Conservation (phyloP, 2,113 vertebrate genomes). For the Bettongia penicillata region DNA sequence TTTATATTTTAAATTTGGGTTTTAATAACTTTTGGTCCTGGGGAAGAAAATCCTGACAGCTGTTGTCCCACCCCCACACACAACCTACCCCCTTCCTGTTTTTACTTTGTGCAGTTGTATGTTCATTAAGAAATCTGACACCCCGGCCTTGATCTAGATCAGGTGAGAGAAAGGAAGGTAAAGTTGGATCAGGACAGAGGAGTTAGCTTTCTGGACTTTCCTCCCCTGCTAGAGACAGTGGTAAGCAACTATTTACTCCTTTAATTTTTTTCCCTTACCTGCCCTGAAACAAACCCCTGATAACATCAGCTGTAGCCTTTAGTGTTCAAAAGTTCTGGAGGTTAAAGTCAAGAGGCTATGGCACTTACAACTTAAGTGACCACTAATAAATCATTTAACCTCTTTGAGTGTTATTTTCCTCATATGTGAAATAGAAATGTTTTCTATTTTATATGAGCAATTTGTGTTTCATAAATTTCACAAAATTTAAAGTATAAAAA, state of each 20-base stretch:
- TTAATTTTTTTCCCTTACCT: conserved; percentile 6
- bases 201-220: conserved; percentile 12
- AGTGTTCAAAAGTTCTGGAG: neutral
- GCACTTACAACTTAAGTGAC: neutral
- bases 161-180: neutral
- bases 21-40: conserved; percentile 5
- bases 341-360: neutral
- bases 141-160: neutral
- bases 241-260: neutral
- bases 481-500: neutral
- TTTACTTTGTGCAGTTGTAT: neutral
- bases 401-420: neutral
- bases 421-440: neutral
- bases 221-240: neutral
- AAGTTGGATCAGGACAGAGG: neutral
- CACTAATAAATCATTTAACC: neutral
- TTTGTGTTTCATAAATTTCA: neutral
- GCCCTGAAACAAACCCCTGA: neutral
- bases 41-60: neutral
- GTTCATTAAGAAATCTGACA: conserved; percentile 34
- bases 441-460: neutral
- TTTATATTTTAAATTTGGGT: conserved; percentile 43
- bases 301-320: neutral
- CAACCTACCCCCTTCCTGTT: neutral
- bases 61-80: neutral